Conservation (phyloP, 2,113 vertebrate species). For the Sander vitreus region DNA sequence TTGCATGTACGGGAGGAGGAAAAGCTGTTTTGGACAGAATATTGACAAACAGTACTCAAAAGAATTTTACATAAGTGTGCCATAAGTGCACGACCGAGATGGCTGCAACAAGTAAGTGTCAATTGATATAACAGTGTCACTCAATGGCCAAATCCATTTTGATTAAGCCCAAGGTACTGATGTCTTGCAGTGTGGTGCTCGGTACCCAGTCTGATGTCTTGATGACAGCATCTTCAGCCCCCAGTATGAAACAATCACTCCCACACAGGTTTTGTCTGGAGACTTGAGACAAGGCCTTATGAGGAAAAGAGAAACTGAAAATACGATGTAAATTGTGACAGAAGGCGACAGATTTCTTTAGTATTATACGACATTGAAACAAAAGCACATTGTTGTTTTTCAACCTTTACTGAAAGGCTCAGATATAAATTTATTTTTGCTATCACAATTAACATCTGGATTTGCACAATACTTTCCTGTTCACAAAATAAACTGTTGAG, state of each 20-base stretch:
- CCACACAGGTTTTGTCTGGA: slow-evolving; percentile 32
- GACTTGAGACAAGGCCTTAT: slow-evolving; percentile 16
- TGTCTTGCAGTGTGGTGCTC: slow-evolving; percentile 50
- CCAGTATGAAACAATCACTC: slow-evolving; percentile 53
- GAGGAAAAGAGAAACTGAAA: slow-evolving; percentile 35
- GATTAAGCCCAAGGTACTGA: slow-evolving; percentile 71
- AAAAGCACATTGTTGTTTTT: slow-evolving; percentile 27
- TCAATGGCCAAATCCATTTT: slow-evolving; percentile 76
- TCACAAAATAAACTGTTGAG: slow-evolving; percentile 12
- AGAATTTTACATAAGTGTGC: slow-evolving; percentile 39
- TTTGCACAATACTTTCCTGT: slow-evolving; percentile 15
- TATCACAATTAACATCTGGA: slow-evolving; percentile 26
- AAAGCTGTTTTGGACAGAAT: no score
- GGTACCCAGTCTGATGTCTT: slow-evolving; percentile 51
- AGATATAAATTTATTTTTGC: not conserved
- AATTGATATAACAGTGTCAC: slow-evolving; percentile 68
- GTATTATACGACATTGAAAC: slow-evolving; percentile 5
- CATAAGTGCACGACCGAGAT: slow-evolving; percentile 65
- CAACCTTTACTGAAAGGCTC: slow-evolving; percentile 1
- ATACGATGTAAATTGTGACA: slow-evolving; percentile 25
- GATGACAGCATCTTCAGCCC: slow-evolving; percentile 74
- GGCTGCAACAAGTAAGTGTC: slow-evolving; percentile 50
- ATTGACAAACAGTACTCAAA: slow-evolving; percentile 22
- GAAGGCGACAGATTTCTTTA: not conserved
- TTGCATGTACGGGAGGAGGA: no score